Percentiles rank a stretch among this genome's conserved stretches.
Evolutionary conservation across 2,797 vertebrate genomes (phyloP).

Genomic region (Phrynocephalus guinanensis): DNA sequence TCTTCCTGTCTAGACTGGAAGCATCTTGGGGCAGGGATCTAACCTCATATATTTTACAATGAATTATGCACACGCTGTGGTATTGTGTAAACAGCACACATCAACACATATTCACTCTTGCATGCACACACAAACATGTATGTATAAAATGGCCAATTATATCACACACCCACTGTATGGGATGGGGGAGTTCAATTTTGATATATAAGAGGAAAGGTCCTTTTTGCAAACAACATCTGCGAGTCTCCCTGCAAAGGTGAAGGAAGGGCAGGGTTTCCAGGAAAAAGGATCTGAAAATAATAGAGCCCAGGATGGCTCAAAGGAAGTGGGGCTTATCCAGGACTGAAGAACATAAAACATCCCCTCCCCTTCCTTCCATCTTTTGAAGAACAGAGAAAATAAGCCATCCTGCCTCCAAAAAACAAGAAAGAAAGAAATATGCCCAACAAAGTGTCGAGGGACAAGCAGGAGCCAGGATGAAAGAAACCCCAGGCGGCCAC

Average conservation of each 20-base stretch:
- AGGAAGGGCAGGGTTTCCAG: neutral
- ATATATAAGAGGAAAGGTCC: neutral
- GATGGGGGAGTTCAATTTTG: no score
- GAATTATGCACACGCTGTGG: no score
- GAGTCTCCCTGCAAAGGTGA: neutral
- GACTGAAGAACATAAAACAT: neutral
- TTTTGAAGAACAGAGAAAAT: neutral
- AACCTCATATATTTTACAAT: no score
- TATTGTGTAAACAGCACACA: no score
- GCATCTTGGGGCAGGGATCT: no score
- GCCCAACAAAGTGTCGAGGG: neutral
- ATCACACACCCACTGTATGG: no score
- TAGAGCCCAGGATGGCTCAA: neutral
- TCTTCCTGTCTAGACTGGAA: no score
- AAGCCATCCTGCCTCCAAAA: neutral
- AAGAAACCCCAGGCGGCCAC: neutral
- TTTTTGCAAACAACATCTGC: neutral
- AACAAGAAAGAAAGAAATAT: neutral
- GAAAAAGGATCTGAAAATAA: neutral
- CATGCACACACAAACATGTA: no score
- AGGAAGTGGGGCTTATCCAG: neutral
- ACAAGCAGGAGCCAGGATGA: neutral
- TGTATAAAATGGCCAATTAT: no score
- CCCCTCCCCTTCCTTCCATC: neutral
- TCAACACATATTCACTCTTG: no score